phyloP scores from a whole-genome alignment of 2,113 vertebrate genomes.

The Larimichthys polyactis region DNA sequence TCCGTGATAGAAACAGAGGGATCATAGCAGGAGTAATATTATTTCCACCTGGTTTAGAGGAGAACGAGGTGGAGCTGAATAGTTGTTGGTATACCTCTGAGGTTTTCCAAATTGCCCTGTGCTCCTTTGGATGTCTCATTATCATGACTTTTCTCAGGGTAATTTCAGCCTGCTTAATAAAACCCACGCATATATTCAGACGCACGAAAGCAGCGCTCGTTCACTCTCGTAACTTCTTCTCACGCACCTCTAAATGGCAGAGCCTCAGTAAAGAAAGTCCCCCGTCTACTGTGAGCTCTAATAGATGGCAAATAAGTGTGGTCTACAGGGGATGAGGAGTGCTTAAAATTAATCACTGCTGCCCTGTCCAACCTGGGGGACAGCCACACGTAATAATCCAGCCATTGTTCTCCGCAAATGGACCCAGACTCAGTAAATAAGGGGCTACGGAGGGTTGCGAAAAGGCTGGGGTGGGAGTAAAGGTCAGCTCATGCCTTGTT shows the following conservation, averaged over 20 bases:
- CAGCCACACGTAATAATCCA: slow-evolving; percentile 73
- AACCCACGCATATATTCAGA: slow-evolving; percentile 56
- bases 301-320: slow-evolving; percentile 57
- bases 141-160: slow-evolving; percentile 71
- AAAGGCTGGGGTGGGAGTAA: slow-evolving; percentile 65
- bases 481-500: slow-evolving; percentile 81
- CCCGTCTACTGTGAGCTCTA: slow-evolving; percentile 52
- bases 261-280: slow-evolving; percentile 53
- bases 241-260: slow-evolving; percentile 71
- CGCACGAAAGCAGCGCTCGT: slow-evolving; percentile 46
- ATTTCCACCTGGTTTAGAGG: slow-evolving; percentile 66
- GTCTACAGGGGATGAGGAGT: slow-evolving; percentile 63
- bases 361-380: slow-evolving; percentile 72
- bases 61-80: slow-evolving; percentile 40
- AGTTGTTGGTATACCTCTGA: slow-evolving; percentile 56
- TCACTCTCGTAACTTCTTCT: slow-evolving; percentile 72
- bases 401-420: slow-evolving; percentile 80
- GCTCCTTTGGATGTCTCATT: slow-evolving; percentile 68
- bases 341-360: slow-evolving; percentile 78
- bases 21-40: slow-evolving; percentile 55
- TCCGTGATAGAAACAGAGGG: slow-evolving; percentile 46
- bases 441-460: slow-evolving; percentile 54
- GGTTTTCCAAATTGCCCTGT: slow-evolving; percentile 63
- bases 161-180: slow-evolving; percentile 73
- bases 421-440: slow-evolving; percentile 74